Percentiles rank a stretch among this genome's conserved stretches.
phyloP scores from a whole-genome alignment of 2,797 vertebrate species.

The Podarcis lilfordi region DNA sequence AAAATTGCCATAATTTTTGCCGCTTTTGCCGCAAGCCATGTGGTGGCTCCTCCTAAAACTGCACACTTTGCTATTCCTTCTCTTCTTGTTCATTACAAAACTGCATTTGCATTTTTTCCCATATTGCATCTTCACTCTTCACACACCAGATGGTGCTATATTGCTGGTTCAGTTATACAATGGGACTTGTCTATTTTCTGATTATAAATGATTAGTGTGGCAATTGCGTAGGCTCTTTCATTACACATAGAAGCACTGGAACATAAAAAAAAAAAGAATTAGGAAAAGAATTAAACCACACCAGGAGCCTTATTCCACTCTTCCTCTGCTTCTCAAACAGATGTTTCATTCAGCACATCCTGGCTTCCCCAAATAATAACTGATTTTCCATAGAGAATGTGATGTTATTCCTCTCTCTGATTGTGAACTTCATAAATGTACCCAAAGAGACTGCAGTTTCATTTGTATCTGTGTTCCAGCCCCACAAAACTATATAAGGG shows the following conservation, averaged over 20 bases:
- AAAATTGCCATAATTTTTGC: background rate
- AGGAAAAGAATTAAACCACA: background rate
- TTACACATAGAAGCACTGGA: accelerated
- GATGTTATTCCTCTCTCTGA: conserved; percentile 4
- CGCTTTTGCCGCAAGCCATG: background rate
- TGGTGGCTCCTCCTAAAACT: background rate
- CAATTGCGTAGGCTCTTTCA: background rate
- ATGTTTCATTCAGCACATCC: accelerated
- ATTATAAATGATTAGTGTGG: background rate
- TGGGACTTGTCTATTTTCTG: background rate
- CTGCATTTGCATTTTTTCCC: background rate
- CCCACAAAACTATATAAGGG: background rate
- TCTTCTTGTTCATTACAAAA: background rate
- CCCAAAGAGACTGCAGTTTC: background rate
- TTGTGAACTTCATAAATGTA: conserved; percentile 2
- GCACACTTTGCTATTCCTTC: background rate
- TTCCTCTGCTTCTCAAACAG: background rate
- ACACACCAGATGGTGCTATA: conserved; percentile 75
- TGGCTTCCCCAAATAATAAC: background rate
- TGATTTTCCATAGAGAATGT: background rate
- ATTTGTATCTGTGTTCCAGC: conserved; percentile 2
- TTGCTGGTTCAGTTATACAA: conserved; percentile 51
- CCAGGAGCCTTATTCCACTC: background rate
- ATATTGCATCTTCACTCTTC: background rate
- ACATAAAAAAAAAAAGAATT: background rate